Evolutionary conservation across 1,140 invertebrate species (phyloP).

Genomic region (Araneus ventricosus): DNA sequence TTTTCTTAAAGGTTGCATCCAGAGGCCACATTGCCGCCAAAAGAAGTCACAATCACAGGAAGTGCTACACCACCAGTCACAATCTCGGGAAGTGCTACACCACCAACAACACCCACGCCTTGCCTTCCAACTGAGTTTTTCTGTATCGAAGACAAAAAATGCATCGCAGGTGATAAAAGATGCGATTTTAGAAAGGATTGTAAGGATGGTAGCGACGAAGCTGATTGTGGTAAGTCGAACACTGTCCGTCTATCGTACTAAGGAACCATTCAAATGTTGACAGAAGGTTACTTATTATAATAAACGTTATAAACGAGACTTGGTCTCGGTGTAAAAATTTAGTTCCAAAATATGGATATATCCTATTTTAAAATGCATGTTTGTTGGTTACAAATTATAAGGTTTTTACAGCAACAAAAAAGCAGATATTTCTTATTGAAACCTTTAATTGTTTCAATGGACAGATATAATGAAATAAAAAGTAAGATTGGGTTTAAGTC

Average conservation of each 20-base stretch:
- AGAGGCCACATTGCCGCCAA: slow-evolving; percentile 54
- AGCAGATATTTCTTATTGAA: too few species aligned
- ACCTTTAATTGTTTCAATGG: too few species aligned
- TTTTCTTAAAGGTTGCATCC: not conserved
- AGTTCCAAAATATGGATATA: too few species aligned
- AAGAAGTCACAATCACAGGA: slow-evolving; percentile 26
- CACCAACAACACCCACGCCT: not conserved
- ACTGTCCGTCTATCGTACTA: not conserved
- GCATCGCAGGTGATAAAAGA: slow-evolving; percentile 90
- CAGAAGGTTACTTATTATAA: too few species aligned
- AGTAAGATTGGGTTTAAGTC: too few species aligned
- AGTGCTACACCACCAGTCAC: not conserved
- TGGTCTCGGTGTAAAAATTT: too few species aligned
- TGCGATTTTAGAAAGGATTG: slow-evolving; percentile 95
- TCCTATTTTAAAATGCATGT: too few species aligned
- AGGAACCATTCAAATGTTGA: too few species aligned
- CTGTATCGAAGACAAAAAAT: slow-evolving; percentile 81
- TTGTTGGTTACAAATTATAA: too few species aligned
- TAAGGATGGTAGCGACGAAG: slow-evolving; percentile 91
- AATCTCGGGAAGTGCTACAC: not conserved
- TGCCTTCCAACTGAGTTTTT: slow-evolving; percentile 76
- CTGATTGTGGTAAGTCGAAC: slow-evolving; percentile 83
- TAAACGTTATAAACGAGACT: too few species aligned
- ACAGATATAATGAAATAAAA: too few species aligned
- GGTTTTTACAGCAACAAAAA: too few species aligned